Evolutionary conservation across 2,888 invertebrate species (phyloP), one percentile per base, ranked within the genome.

Genomic region (Trichogramma dendrolimi): DNA sequence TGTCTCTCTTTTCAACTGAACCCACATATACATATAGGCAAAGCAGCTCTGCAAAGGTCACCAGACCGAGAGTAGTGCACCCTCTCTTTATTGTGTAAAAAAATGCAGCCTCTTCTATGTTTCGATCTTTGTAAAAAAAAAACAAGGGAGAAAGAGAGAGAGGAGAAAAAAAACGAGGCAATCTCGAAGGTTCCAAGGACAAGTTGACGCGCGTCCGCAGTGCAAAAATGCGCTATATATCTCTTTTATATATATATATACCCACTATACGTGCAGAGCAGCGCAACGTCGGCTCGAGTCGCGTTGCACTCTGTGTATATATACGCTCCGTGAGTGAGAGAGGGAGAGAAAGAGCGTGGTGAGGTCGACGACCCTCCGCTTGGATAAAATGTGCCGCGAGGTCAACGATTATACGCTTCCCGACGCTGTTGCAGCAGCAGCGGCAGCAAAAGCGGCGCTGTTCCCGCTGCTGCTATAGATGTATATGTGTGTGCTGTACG

Each of bases 321-420:
- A 38, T 11, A 2, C 52, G 54, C 55, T 5, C 46, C 47, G 10
- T n/a, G 47, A 10, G 54, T 39, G 47, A 39, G 58, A 60, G 61
- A 58, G 55, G 43, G 41, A 44, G 51, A 41, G 51, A 51, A 41
- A 39, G 38, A 51, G 51, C 39, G 51, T 40, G 51, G 51, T 10
- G 51, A 10, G 47, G 47, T n/a, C 10, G 11, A 11, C 27, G 27
- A 27, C 27, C 27, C 27, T 27, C 62, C 65, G 54, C 65, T 52
- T 59, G 65, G 63, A 63, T 61, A 61, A 65, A 63, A 63, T 63
- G 62, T 61, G 61, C 63, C 65, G 65, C 58, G 65, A 65, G 65
- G 65, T 65, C 65, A 65, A 65, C 57, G 62, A 65, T 65, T 65
- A 27, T 27, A 65, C 63, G 44, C 60, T 51, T 47, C 42, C 48